A percentile compares a stretch with the other conserved stretches of the same genome.
Evolutionary conservation across 2,888 invertebrate species (phyloP).

Genomic region (Campaea margaritaria): DNA sequence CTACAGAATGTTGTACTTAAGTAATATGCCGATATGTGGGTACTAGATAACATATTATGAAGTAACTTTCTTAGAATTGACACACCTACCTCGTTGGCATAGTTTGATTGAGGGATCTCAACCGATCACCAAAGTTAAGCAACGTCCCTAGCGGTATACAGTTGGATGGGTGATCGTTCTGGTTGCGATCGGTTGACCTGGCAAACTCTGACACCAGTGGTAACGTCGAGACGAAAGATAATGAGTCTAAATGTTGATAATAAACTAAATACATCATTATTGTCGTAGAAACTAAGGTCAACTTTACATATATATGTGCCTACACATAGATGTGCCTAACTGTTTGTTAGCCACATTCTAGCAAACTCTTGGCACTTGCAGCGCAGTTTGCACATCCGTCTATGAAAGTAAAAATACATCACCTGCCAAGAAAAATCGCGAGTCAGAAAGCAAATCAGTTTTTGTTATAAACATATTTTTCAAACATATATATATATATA

Average conservation of each 20-base stretch:
- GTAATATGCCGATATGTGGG: conserved; percentile 21
- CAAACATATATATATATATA: no score
- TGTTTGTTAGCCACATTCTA: conserved; percentile 12
- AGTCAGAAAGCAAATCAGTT: not conserved
- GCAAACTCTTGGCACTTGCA: conserved; percentile 14
- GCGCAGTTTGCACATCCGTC: conserved; percentile 12
- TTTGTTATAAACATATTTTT: no score
- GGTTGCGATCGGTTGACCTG: no score
- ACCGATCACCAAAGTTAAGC: not conserved
- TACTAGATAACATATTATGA: conserved; percentile 24
- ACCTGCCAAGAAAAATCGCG: conserved; percentile 12
- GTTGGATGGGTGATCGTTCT: no score
- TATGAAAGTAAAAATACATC: conserved; percentile 3
- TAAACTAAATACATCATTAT: conserved; percentile 1
- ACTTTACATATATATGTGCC: no score
- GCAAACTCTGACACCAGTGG: no score
- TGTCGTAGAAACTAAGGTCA: no score
- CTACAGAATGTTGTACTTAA: conserved; percentile 24
- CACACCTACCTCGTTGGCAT: no score
- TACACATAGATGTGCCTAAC: no score
- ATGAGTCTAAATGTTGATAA: not conserved
- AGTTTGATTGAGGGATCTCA: not conserved
- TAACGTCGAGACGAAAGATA: no score
- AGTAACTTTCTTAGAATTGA: not conserved
- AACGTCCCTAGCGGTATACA: no score